Percentiles rank a stretch among this genome's conserved stretches.
Evolutionary conservation across 2,113 vertebrate species (phyloP).

Genomic region (Lepus europaeus): DNA sequence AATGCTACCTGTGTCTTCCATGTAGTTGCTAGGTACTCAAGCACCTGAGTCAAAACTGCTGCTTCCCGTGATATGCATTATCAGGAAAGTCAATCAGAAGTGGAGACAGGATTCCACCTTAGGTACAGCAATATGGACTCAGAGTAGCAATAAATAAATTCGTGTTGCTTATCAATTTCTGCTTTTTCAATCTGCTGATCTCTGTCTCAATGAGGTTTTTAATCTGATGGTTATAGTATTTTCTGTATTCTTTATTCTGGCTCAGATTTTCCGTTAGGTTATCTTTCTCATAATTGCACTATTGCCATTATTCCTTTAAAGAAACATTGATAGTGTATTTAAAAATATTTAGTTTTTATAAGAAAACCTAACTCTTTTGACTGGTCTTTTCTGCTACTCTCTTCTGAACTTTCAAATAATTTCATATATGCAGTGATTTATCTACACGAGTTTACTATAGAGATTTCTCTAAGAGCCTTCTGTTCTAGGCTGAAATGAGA

Average conservation of each 20-base stretch:
- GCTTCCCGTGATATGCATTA: no score
- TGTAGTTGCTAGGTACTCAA: no score
- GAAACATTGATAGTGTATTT: background rate
- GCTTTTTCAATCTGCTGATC: background rate
- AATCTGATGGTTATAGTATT: background rate
- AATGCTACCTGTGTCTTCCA: no score
- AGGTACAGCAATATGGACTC: background rate
- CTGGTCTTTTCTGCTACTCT: background rate
- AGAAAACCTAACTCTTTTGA: background rate
- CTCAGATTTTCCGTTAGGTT: background rate
- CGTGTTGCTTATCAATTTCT: background rate
- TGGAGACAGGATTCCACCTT: no score
- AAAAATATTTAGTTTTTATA: background rate
- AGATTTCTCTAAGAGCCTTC: background rate
- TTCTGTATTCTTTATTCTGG: background rate
- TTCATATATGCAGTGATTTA: background rate
- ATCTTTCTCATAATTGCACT: background rate
- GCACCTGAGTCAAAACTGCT: no score
- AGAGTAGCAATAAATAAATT: background rate
- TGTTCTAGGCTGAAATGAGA: conserved; percentile 10
- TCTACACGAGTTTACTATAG: background rate
- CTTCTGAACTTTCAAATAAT: background rate
- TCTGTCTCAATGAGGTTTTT: background rate
- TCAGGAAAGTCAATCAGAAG: no score
- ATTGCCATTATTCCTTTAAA: conserved; percentile 13